Percentiles rank a stretch among this genome's conserved stretches.
Conservation (phyloP, 2,888 invertebrate species). For the Dynastes tityus region DNA sequence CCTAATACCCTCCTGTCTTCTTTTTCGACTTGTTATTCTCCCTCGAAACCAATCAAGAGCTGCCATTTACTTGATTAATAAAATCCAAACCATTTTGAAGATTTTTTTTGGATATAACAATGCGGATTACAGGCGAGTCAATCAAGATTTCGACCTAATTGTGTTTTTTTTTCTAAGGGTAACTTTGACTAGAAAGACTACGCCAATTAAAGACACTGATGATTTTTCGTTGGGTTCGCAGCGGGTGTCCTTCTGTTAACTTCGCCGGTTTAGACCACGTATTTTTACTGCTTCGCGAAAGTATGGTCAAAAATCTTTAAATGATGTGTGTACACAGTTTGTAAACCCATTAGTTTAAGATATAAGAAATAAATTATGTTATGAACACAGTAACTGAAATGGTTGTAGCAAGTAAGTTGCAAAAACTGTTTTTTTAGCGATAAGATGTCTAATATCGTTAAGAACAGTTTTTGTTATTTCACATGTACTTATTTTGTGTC, state of each 20-base stretch:
- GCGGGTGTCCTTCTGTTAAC: slow-evolving; percentile 12
- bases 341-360: too few species aligned
- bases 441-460: too few species aligned
- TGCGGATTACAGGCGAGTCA: neutral
- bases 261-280: neutral
- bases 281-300: neutral
- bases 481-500: too few species aligned
- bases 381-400: too few species aligned
- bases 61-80: slow-evolving; percentile 57
- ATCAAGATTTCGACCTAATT: neutral
- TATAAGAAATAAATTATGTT: too few species aligned
- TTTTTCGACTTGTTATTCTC: neutral
- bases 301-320: too few species aligned
- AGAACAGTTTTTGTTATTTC: too few species aligned
- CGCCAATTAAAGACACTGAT: slow-evolving; percentile 42
- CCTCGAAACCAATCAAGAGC: slow-evolving; percentile 56
- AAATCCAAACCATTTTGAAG: slow-evolving; percentile 47
- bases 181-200: slow-evolving; percentile 50
- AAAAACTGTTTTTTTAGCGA: too few species aligned
- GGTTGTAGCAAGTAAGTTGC: too few species aligned
- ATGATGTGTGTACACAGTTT: too few species aligned
- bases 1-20: slow-evolving; percentile 41
- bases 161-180: neutral
- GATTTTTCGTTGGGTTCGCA: slow-evolving; percentile 34
- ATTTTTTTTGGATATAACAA: neutral